A percentile compares a stretch with the other conserved stretches of the same genome.
phyloP scores from a whole-genome alignment of 2,888 invertebrate species.

The Zaprionus obscuricornis region DNA sequence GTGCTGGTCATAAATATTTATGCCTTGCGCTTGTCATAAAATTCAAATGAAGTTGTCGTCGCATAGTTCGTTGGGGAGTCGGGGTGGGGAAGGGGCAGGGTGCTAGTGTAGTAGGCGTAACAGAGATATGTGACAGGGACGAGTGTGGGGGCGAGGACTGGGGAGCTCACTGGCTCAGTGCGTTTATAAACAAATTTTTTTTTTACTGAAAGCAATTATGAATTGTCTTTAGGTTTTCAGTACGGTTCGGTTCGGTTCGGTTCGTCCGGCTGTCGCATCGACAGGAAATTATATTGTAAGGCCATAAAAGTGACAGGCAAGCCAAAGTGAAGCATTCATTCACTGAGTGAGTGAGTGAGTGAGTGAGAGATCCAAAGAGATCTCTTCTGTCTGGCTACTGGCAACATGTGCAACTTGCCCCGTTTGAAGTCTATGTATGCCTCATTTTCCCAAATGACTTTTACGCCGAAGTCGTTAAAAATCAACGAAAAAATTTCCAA shows the following conservation, averaged over 20 bases:
- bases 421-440: constrained; percentile 48
- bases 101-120: neutral
- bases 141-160: constrained; percentile 4
- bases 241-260: no score
- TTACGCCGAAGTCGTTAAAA: constrained; percentile 75
- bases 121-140: no score
- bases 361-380: constrained; percentile 22
- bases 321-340: neutral
- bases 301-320: constrained; percentile 61
- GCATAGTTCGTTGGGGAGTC: neutral
- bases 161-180: no score
- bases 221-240: constrained; percentile 56
- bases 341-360: constrained; percentile 16
- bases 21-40: constrained; percentile 58
- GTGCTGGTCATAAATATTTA: constrained; percentile 75
- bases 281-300: constrained; percentile 75
- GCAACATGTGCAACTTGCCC: constrained; percentile 60
- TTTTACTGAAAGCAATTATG: constrained; percentile 69
- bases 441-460: constrained; percentile 63
- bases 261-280: constrained; percentile 48
- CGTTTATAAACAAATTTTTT: constrained; percentile 62
- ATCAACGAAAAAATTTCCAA: constrained; percentile 72
- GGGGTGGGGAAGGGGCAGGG: neutral
- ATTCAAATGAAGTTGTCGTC: constrained; percentile 70
- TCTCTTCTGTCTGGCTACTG: constrained; percentile 38